A percentile compares a stretch with the other conserved stretches of the same genome.
Conservation (phyloP, 1,140 invertebrate genomes). For the Zaprionus lachaisei region DNA sequence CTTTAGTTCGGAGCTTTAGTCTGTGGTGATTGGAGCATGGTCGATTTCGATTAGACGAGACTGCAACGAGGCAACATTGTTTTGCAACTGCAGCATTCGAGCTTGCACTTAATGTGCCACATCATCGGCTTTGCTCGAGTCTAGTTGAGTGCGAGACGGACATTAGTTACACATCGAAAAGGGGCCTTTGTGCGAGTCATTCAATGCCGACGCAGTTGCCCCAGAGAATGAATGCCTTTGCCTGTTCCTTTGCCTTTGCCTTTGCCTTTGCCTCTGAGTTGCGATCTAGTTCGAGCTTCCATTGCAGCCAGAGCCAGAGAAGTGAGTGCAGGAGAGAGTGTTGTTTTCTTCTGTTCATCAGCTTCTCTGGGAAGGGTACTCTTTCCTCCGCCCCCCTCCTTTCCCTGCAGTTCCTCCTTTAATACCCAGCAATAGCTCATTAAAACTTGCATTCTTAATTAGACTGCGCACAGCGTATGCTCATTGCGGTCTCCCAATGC, state of each 20-base stretch:
- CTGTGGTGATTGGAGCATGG: slow-evolving; percentile 1
- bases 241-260: not conserved
- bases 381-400: not conserved
- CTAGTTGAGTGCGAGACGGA: not conserved
- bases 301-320: too few relatives aligned
- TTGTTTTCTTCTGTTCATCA: not conserved
- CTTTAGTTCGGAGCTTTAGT: not conserved
- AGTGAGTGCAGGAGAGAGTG: not conserved
- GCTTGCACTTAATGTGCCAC: slow-evolving; percentile 19
- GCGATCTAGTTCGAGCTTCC: not conserved
- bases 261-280: slow-evolving; percentile 1
- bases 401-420: not conserved
- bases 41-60: slow-evolving; percentile 4
- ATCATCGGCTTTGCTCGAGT: slow-evolving; percentile 23
- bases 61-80: not conserved
- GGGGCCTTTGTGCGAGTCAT: slow-evolving; percentile 14
- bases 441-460: slow-evolving; percentile 31
- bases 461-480: not conserved
- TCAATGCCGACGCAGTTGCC: not conserved
- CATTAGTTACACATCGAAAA: slow-evolving; percentile 8
- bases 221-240: not conserved
- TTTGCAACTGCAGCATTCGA: slow-evolving; percentile 13
- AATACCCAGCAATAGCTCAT: not conserved
- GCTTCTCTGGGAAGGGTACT: not conserved
- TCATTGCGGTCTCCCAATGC: slow-evolving; percentile 6